These are phyloP conservation scores for silkworm (Bombyx mori) DNA, from an alignment of 1,140 invertebrate species.

Conservation along the genomic window ASM3026992v2 NC_085117.1:1702001-1702500, in stretches of 20 bases:
- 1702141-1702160: slow-evolving; percentile 1
- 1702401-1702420: too few species aligned
- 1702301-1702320: background rate
- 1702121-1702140: background rate
- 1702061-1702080: background rate
- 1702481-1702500: too few species aligned
- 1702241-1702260: background rate
- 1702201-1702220: background rate
- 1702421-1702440: too few species aligned
- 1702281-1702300: background rate
- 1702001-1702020: too few species aligned
- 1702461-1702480: too few species aligned
- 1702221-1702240: background rate
- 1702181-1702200: background rate
- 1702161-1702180: background rate
- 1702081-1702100: slow-evolving; percentile 2
- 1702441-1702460: too few species aligned
- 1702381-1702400: too few species aligned
- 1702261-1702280: background rate
- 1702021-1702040: too few species aligned
- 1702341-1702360: too few species aligned
- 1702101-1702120: background rate
- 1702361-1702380: too few species aligned
- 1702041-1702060: too few species aligned
- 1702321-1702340: too few species aligned